phyloP scores from a whole-genome alignment of 2,888 invertebrate genomes.

The Trachelus tabidus region DNA sequence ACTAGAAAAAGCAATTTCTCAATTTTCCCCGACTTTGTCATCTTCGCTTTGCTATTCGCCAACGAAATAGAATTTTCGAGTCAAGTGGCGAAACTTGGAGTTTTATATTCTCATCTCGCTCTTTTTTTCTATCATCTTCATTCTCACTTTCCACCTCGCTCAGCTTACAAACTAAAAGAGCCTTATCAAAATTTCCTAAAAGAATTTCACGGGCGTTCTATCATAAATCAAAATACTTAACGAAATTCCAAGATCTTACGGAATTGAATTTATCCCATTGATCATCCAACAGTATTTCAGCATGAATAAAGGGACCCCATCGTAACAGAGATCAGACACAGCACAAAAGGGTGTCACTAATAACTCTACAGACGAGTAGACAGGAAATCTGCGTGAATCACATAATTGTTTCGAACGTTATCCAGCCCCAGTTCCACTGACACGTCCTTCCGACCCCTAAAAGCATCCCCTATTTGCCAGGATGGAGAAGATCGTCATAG shows the following conservation, averaged over 20 bases:
- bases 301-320: neutral
- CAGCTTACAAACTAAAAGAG: neutral
- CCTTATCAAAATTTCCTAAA: slow-evolving; percentile 34
- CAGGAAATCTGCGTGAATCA: slow-evolving; percentile 32
- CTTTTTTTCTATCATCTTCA: neutral
- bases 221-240: neutral
- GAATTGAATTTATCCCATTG: neutral
- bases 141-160: slow-evolving; percentile 6
- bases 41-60: slow-evolving; percentile 63
- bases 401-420: slow-evolving; percentile 37
- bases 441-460: slow-evolving; percentile 26
- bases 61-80: slow-evolving; percentile 62
- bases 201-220: slow-evolving; percentile 36
- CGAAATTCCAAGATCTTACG: neutral
- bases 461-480: slow-evolving; percentile 23
- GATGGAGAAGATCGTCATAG: slow-evolving; percentile 22
- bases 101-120: neutral
- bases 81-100: slow-evolving; percentile 38
- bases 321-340: neutral
- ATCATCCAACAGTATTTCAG: neutral
- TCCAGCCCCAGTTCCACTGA: slow-evolving; percentile 23
- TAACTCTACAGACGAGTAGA: neutral
- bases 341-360: neutral
- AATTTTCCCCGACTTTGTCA: slow-evolving; percentile 65
- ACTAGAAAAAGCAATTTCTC: slow-evolving; percentile 63